Conservation (phyloP, 1,140 invertebrate genomes). For the Cherax quadricarinatus region DNA sequence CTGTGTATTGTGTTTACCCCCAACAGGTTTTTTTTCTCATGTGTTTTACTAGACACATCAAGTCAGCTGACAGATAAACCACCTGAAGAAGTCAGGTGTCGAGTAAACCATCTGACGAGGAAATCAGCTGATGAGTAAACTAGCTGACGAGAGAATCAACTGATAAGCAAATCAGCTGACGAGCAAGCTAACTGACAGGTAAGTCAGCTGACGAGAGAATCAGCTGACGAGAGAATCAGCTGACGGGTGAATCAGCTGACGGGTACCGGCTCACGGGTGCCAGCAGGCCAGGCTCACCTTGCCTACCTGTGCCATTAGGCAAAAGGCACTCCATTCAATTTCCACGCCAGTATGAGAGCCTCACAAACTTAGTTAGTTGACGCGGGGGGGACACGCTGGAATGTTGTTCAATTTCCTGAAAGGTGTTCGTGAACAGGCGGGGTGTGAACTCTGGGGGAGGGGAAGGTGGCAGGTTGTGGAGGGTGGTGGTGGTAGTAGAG, state of each 20-base stretch:
- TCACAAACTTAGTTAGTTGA: neutral
- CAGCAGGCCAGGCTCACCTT: neutral
- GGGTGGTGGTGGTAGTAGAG: neutral
- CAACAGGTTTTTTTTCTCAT: too few relatives aligned
- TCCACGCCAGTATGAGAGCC: neutral
- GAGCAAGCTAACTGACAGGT: neutral
- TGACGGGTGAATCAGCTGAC: neutral
- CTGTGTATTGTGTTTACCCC: too few relatives aligned
- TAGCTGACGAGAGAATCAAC: neutral
- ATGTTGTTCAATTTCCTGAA: conserved; percentile 50
- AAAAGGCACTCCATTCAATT: conserved; percentile 2
- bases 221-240: neutral
- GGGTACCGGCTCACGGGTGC: neutral
- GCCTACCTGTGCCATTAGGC: neutral
- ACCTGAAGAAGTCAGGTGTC: neutral
- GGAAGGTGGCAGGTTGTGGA: neutral
- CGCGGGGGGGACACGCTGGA: conserved; percentile 22
- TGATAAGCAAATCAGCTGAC: neutral
- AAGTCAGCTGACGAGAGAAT: neutral
- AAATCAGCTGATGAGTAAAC: neutral
- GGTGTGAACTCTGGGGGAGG: neutral
- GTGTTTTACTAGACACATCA: too few relatives aligned
- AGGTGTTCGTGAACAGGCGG: conserved; percentile 3
- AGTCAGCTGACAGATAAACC: neutral
- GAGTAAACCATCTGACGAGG: neutral